Percentiles rank a stretch among this genome's conserved stretches.
These are phyloP conservation scores for Istiophorus platypterus DNA, from an alignment of 2,113 vertebrate species.

Conservation along the genomic window DNA sequence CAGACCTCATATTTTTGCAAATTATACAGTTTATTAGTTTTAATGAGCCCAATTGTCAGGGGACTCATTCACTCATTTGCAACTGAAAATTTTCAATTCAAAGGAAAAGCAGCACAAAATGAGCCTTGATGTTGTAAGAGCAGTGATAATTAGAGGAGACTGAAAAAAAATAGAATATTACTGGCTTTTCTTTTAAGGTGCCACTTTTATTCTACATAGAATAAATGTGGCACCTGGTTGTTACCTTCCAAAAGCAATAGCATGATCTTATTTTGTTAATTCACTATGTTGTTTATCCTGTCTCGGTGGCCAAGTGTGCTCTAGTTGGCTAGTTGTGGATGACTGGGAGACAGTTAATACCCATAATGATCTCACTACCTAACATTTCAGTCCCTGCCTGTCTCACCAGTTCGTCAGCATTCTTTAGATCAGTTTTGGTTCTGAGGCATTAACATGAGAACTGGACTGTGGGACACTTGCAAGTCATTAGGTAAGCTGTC, in stretches of 20 bases:
- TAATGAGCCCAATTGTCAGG: not conserved
- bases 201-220: too few relatives aligned
- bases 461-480: slow-evolving; percentile 39
- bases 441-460: slow-evolving; percentile 35
- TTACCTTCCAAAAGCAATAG: slow-evolving; percentile 5
- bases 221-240: not conserved
- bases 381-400: slow-evolving; percentile 33
- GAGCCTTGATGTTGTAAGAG: not conserved
- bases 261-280: not conserved
- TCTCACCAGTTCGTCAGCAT: slow-evolving; percentile 68
- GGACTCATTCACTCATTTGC: not conserved
- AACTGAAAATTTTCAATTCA: not conserved
- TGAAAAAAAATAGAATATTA: not conserved
- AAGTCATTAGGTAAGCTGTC: slow-evolving; percentile 33
- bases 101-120: not conserved
- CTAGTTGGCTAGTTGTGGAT: not conserved
- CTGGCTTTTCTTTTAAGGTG: not conserved
- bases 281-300: not conserved
- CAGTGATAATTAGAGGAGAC: not conserved
- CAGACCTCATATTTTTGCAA: not conserved
- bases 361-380: slow-evolving; percentile 34
- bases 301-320: not conserved
- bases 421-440: slow-evolving; percentile 54
- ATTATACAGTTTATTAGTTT: not conserved
- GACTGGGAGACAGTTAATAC: not conserved